These are phyloP conservation scores for Urocolius indicus DNA, from an alignment of 2,113 vertebrate species.

Conservation along the genomic window DNA sequence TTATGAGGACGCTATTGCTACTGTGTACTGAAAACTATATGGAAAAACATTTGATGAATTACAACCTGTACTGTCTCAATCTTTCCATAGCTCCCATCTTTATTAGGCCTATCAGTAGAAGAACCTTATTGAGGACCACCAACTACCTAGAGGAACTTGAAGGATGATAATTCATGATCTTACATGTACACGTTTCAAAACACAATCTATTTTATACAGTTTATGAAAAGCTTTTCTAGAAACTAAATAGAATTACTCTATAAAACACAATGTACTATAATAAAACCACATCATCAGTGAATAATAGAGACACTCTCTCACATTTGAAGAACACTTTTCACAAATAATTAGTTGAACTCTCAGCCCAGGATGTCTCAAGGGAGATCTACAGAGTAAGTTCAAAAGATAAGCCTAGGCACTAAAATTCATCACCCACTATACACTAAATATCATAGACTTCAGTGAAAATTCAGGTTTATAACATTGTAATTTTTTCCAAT, in stretches of 20 bases:
- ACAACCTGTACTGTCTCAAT: neutral
- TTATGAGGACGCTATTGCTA: neutral
- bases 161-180: neutral
- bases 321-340: neutral
- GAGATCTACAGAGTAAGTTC: neutral
- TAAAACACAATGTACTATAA: accelerated
- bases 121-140: neutral
- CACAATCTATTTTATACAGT: neutral
- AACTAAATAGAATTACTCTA: neutral
- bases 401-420: neutral
- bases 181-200: neutral
- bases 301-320: neutral
- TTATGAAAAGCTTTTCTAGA: neutral
- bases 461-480: neutral
- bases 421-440: neutral
- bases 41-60: neutral
- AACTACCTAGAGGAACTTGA: neutral
- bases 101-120: neutral
- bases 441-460: neutral
- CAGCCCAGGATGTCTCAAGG: neutral
- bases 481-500: neutral
- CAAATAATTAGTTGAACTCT: neutral
- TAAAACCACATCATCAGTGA: neutral
- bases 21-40: neutral
- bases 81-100: neutral